These are phyloP conservation scores for Orthonychiurus folsomi DNA, from an alignment of 2,888 invertebrate species.

Conservation along the genomic window DNA sequence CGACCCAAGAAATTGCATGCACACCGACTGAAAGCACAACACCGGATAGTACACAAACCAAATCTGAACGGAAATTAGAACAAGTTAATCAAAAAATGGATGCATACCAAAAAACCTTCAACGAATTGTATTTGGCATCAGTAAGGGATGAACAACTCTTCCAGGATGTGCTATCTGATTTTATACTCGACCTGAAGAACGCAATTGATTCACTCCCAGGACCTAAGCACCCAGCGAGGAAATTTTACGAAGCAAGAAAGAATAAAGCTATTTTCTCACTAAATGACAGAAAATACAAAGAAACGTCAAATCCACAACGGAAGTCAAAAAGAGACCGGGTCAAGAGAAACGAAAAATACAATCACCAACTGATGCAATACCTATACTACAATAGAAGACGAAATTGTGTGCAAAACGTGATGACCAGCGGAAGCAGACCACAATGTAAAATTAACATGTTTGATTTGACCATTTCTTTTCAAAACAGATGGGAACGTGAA, in stretches of 20 bases:
- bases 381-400: not conserved
- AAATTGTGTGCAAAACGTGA: not conserved
- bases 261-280: not conserved
- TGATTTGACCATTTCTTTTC: not conserved
- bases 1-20: no score
- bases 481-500: not conserved
- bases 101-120: no score
- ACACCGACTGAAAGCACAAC: no score
- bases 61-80: no score
- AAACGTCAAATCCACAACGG: not conserved
- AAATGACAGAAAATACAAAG: not conserved
- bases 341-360: not conserved
- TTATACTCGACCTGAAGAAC: no score
- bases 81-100: no score
- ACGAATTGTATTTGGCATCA: no score
- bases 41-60: no score
- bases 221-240: constrained; percentile 7
- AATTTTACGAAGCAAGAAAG: constrained; percentile 4
- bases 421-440: not conserved
- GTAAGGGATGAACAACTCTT: no score
- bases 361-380: not conserved
- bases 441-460: not conserved
- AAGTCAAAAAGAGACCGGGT: not conserved
- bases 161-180: no score
- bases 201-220: constrained; percentile 1